These are phyloP conservation scores for Saturnia japonica DNA, from an alignment of 2,888 invertebrate species.

Conservation along the genomic window DNA sequence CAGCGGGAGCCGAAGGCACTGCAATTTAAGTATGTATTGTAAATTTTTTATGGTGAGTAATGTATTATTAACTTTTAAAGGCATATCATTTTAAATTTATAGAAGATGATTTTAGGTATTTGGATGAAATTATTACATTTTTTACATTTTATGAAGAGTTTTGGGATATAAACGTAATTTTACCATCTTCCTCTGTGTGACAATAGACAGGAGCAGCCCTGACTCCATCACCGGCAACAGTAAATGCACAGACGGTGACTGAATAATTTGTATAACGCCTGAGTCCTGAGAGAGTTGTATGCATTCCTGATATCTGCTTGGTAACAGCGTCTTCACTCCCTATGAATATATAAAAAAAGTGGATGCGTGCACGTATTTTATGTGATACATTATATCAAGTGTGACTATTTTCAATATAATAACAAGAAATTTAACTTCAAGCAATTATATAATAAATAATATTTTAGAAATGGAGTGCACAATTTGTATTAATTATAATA, in stretches of 20 bases:
- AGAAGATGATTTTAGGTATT: no score
- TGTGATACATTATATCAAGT: no score
- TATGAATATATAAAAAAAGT: slow-evolving; percentile 42
- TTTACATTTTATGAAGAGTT: neutral
- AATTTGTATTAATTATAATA: neutral
- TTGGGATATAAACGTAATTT: neutral
- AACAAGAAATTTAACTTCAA: neutral
- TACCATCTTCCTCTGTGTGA: slow-evolving; percentile 95
- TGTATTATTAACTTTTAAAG: no score
- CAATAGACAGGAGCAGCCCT: slow-evolving; percentile 92
- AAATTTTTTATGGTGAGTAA: neutral
- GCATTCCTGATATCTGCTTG: slow-evolving; percentile 87
- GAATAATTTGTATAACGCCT: slow-evolving; percentile 96
- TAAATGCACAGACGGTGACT: slow-evolving; percentile 93
- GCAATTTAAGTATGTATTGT: slow-evolving; percentile 40
- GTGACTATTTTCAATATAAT: no score
- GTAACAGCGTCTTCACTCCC: slow-evolving; percentile 89
- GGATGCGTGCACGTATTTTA: no score
- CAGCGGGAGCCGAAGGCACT: slow-evolving; percentile 95
- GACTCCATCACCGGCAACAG: slow-evolving; percentile 94
- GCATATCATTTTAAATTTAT: no score
- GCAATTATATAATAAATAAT: neutral
- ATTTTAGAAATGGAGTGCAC: neutral
- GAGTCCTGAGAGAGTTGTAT: slow-evolving; percentile 88
- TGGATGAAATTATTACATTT: no score